phyloP scores from a whole-genome alignment of 2,113 vertebrate species.

The Ammodytes dubius region DNA sequence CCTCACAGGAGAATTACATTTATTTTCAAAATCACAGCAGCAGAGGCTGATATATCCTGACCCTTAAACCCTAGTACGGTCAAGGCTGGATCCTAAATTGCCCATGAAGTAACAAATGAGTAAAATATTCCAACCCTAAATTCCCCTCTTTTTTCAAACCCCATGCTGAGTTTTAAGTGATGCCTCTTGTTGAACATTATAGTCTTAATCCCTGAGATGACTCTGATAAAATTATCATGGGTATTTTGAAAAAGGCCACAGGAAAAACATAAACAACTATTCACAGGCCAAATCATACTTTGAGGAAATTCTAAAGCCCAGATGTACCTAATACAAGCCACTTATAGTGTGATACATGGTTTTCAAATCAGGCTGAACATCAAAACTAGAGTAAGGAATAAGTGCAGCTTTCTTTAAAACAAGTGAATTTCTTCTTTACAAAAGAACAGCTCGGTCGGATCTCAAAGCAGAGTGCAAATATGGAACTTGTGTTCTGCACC shows the following conservation, averaged over 20 bases:
- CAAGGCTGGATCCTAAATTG: background rate
- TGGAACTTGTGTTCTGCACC: slow-evolving; percentile 32
- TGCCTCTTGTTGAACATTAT: background rate
- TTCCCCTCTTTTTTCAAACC: background rate
- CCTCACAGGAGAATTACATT: too few relatives aligned
- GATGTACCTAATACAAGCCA: background rate
- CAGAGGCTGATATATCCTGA: too few relatives aligned
- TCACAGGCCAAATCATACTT: background rate
- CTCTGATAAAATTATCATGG: background rate
- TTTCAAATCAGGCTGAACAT: too few relatives aligned
- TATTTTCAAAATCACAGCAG: background rate
- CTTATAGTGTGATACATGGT: background rate
- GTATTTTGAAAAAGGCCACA: background rate
- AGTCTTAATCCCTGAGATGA: background rate
- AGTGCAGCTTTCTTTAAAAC: background rate
- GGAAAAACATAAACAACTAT: background rate
- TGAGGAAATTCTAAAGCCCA: too few relatives aligned
- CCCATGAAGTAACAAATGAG: background rate
- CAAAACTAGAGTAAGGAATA: background rate
- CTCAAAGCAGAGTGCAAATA: slow-evolving; percentile 27
- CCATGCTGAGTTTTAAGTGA: background rate
- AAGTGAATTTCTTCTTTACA: background rate
- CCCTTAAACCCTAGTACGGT: background rate
- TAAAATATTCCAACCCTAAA: background rate
- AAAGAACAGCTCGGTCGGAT: slow-evolving; percentile 4